Conservation (phyloP, 2,113 vertebrate species). For the Polyodon spathula region DNA sequence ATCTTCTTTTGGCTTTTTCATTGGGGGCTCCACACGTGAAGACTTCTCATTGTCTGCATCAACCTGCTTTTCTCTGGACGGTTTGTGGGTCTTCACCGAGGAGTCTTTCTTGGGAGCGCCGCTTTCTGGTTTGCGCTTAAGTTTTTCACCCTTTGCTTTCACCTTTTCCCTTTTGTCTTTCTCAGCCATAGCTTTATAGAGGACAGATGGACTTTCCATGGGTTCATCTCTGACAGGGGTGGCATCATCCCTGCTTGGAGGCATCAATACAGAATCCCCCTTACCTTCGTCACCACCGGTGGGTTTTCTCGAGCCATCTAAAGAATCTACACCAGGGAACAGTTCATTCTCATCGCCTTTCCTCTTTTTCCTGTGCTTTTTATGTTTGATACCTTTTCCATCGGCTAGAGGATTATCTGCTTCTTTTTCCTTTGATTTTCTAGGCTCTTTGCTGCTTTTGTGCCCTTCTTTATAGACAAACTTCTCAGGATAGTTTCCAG, state of each 20-base stretch:
- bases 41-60: slow-evolving; percentile 61
- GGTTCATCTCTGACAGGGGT: slow-evolving; percentile 93
- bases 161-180: slow-evolving; percentile 68
- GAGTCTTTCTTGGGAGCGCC: slow-evolving; percentile 64
- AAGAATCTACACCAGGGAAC: slow-evolving; percentile 47
- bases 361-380: slow-evolving; percentile 72
- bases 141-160: slow-evolving; percentile 64
- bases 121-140: slow-evolving; percentile 66
- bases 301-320: slow-evolving; percentile 51
- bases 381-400: slow-evolving; percentile 62
- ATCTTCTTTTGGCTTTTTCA: slow-evolving; percentile 70
- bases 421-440: slow-evolving; percentile 56
- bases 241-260: slow-evolving; percentile 70
- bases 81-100: slow-evolving; percentile 47
- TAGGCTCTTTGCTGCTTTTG: slow-evolving; percentile 43
- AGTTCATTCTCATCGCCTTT: slow-evolving; percentile 76
- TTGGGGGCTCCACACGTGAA: slow-evolving; percentile 48
- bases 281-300: slow-evolving; percentile 54
- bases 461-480: slow-evolving; percentile 57
- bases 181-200: slow-evolving; percentile 61
- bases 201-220: slow-evolving; percentile 74
- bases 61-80: slow-evolving; percentile 53
- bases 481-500: slow-evolving; percentile 55
- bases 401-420: slow-evolving; percentile 44
- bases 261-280: slow-evolving; percentile 48